Conservation (phyloP, 2,797 vertebrate species). For the Malacoctenus gilli region DNA sequence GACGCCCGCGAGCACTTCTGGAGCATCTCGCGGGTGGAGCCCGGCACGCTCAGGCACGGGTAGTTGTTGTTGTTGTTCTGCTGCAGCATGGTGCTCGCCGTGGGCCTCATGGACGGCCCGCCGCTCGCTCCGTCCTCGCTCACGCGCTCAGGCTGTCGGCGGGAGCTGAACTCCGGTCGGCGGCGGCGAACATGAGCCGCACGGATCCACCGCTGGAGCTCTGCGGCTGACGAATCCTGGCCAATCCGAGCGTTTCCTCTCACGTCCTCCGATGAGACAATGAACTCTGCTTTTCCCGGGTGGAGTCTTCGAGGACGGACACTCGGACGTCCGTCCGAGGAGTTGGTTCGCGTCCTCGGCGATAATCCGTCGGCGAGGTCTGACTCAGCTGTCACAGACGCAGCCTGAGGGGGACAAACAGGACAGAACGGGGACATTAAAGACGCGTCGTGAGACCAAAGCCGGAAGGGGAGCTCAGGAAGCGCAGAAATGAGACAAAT, state of each 20-base stretch:
- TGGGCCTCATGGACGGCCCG: constrained; percentile 70
- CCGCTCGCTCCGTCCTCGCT: constrained; percentile 12
- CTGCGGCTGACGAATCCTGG: no score
- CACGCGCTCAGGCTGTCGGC: constrained; percentile 31
- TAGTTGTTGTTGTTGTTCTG: constrained; percentile 87
- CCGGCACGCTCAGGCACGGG: constrained; percentile 75
- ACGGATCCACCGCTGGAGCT: constrained; percentile 28
- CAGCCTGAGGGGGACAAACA: constrained; percentile 43
- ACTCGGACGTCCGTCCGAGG: no score
- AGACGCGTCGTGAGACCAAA: not conserved
- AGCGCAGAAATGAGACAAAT: no score
- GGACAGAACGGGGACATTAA: constrained; percentile 34
- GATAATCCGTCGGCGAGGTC: constrained; percentile 16
- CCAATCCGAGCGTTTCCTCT: no score
- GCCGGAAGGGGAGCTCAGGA: no score
- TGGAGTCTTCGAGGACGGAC: no score
- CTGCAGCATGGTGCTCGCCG: constrained; percentile 78
- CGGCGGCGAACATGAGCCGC: constrained; percentile 3
- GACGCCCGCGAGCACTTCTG: constrained; percentile 71
- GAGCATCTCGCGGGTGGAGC: constrained; percentile 65
- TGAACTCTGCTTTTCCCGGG: constrained; percentile 46
- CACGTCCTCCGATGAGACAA: no score
- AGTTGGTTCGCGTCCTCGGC: no score
- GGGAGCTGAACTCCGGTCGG: constrained; percentile 34
- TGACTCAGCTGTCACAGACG: constrained; percentile 41